phyloP scores from a whole-genome alignment of 2,113 vertebrate genomes.

The Balaeniceps rex region DNA sequence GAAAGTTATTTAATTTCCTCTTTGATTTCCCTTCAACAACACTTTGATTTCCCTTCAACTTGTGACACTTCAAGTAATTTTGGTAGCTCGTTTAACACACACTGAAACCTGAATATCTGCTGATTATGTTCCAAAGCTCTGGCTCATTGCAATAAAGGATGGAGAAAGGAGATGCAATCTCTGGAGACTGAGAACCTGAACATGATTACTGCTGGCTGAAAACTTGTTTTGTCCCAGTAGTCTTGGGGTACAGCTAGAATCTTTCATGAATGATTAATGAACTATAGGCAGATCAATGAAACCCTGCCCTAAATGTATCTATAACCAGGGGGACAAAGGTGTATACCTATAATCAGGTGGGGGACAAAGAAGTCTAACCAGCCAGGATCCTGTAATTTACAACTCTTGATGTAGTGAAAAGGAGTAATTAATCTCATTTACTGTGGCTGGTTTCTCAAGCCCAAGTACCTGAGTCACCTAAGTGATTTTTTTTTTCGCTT shows the following conservation, averaged over 20 bases:
- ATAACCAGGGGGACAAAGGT: no score
- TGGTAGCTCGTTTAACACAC: conserved; percentile 61
- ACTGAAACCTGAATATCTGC: conserved; percentile 52
- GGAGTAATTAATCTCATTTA: conserved; percentile 48
- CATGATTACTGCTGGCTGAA: conserved; percentile 58
- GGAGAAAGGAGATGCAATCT: conserved; percentile 52
- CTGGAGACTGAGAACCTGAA: conserved; percentile 26
- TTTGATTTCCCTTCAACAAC: conserved; percentile 62
- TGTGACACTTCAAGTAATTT: conserved; percentile 53
- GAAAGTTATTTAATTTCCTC: conserved; percentile 64
- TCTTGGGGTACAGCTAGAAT: conserved; percentile 32
- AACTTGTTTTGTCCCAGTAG: conserved; percentile 58
- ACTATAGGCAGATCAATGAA: conserved; percentile 39
- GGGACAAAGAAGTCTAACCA: neutral
- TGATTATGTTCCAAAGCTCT: conserved; percentile 52
- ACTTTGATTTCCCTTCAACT: conserved; percentile 28
- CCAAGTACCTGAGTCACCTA: conserved; percentile 28
- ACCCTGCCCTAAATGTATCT: conserved; percentile 33
- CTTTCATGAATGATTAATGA: conserved; percentile 60
- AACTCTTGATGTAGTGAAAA: conserved; percentile 27
- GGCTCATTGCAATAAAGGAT: conserved; percentile 49
- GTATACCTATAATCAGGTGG: no score
- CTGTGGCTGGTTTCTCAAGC: conserved; percentile 25
- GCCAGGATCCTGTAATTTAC: conserved; percentile 1
- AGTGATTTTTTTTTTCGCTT: neutral